These are phyloP conservation scores for Montipora capricornis DNA, from an alignment of 64 coral and sea anemone species.

Conservation along the genomic window DNA sequence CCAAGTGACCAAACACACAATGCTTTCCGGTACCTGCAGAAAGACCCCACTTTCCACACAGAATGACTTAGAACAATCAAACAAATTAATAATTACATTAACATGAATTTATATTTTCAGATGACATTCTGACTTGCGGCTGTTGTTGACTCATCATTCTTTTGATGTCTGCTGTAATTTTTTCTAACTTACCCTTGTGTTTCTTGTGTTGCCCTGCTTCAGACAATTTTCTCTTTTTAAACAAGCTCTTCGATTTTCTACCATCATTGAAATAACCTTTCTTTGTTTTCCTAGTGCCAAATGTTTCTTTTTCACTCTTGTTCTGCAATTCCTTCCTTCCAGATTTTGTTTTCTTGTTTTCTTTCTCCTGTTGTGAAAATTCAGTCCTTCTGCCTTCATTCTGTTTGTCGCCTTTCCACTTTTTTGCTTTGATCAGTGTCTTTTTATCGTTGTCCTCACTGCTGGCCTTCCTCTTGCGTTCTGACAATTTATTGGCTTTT, in stretches of 20 bases:
- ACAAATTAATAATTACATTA: no score
- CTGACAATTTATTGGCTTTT: not conserved
- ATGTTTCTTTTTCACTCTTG: not conserved
- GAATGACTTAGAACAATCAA: no score
- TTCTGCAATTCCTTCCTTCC: constrained; percentile 15
- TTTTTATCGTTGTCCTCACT: not conserved
- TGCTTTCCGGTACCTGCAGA: no score
- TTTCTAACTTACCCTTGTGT: not conserved
- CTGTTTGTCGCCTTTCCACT: constrained; percentile 11
- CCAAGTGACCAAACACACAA: no score
- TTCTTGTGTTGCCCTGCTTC: not conserved
- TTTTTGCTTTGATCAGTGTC: constrained; percentile 31
- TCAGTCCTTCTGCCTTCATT: constrained; percentile 8
- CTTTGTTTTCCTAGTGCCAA: not conserved
- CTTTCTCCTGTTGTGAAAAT: not conserved
- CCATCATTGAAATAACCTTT: not conserved
- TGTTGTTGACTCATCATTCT: no score
- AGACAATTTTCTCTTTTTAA: constrained; percentile 31
- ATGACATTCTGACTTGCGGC: no score
- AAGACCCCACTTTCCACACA: no score
- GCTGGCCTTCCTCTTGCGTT: constrained; percentile 10
- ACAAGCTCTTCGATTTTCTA: not conserved
- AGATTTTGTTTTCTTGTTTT: constrained; percentile 51
- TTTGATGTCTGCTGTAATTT: not conserved
- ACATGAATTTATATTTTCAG: no score